Evolutionary conservation across 2,888 invertebrate species (phyloP), one percentile per base, ranked within the genome.

Genomic region (Drosophila paranaensis): DNA sequence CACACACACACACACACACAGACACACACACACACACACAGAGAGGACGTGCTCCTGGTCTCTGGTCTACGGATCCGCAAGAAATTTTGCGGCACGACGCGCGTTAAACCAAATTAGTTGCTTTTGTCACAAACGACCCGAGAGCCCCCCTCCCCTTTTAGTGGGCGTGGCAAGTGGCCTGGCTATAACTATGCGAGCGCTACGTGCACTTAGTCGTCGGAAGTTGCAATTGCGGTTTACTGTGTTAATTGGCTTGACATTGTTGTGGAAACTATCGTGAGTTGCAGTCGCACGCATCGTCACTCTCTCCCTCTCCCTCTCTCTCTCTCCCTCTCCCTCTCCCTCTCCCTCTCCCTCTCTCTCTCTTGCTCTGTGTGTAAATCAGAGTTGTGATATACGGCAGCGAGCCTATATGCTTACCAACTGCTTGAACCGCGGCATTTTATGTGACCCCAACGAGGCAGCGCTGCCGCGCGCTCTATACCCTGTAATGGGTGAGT

Each of bases 121-220:
- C 87, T 84, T 83, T 88, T 84, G 89, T 84, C 89, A 82, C 88
- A 85, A 88, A 82, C 88, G 88, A 79, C 88, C 82, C 88, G 62
- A 60, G 71, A 60, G 60, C 8, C 25, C 33, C 13, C 14, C n/a
- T n/a, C 16, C 9, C 27, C 20, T 25, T 13, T 6, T 11, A 0
- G 56, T 46, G 43, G 37, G 39, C n/a, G 64, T 51, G 51, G 50
- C 30, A 39, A 27, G 56, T 25, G 46, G 67, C 53, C 43, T 9
- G 50, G 55, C 66, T 60, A 79, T 58, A 79, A 75, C 77, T 61
- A 63, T 61, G 66, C 25, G n/a, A 63, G 63, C 51, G 33, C 74
- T 71, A 82, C 74, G 80, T 82, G 89, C 88, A 88, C 83, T 82
- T 83, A 82, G 83, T 86, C 75, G 64, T 74, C 86, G 86, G 86